These are phyloP conservation scores for Magallana nippona DNA, from an alignment of 2,888 invertebrate genomes.

Conservation along the genomic window DNA sequence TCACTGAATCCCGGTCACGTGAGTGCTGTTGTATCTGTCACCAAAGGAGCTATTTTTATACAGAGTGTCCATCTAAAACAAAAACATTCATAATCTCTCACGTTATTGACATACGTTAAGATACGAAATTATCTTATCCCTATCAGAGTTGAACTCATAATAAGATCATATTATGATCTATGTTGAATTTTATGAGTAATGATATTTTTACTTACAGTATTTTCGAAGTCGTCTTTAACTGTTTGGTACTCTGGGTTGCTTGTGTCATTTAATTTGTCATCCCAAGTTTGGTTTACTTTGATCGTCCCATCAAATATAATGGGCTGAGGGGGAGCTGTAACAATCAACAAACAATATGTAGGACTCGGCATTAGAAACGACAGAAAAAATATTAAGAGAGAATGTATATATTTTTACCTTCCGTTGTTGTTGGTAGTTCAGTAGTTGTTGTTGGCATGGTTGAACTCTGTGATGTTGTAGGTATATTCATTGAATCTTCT, in stretches of 20 bases:
- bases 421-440: neutral
- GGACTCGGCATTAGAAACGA: too few species aligned
- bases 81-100: neutral
- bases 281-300: slow-evolving; percentile 33
- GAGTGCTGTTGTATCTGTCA: neutral
- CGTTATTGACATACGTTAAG: neutral
- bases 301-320: slow-evolving; percentile 32
- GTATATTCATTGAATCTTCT: neutral
- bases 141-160: too few species aligned
- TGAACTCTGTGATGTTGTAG: neutral
- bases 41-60: neutral
- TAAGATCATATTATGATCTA: too few species aligned
- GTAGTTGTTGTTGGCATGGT: neutral
- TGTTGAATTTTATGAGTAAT: neutral
- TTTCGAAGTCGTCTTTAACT: neutral
- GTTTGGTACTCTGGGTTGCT: slow-evolving; percentile 32
- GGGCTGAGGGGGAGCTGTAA: slow-evolving; percentile 23
- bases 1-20: neutral
- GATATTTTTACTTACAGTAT: neutral
- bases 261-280: slow-evolving; percentile 39
- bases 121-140: too few species aligned
- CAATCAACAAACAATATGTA: too few species aligned
- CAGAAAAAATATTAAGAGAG: neutral
- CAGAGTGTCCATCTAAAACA: neutral
- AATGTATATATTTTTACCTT: neutral